A percentile compares a stretch with the other conserved stretches of the same genome.
Evolutionary conservation across 2,888 invertebrate genomes (phyloP).

Genomic region (Dryocosmus kuriphilus): DNA sequence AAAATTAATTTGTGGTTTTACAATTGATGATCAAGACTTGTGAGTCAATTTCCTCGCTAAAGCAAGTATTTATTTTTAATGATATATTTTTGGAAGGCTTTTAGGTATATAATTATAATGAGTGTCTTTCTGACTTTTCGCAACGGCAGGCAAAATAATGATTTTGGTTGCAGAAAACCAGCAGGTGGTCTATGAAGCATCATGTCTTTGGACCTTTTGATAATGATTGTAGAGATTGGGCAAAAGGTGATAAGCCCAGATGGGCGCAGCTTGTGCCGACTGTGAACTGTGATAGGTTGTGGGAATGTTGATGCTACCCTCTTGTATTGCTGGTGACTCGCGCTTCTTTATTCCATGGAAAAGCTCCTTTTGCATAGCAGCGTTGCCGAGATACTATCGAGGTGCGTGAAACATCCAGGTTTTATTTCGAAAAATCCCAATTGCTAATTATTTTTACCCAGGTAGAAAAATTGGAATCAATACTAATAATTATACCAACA

Average conservation of each 20-base stretch:
- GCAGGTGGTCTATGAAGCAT: slow-evolving; percentile 31
- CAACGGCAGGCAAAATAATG: slow-evolving; percentile 1
- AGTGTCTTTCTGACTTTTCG: slow-evolving; percentile 7
- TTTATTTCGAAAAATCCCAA: slow-evolving; percentile 36
- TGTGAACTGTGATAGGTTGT: slow-evolving; percentile 54
- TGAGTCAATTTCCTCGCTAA: not conserved
- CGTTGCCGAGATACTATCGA: slow-evolving; percentile 73
- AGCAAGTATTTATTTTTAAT: too few species aligned
- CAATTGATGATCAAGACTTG: not conserved
- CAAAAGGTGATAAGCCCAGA: slow-evolving; percentile 92
- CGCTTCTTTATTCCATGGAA: slow-evolving; percentile 73
- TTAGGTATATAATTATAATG: not conserved
- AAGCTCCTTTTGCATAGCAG: slow-evolving; percentile 74
- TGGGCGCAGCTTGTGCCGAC: slow-evolving; percentile 78
- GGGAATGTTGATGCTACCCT: slow-evolving; percentile 57
- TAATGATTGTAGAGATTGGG: slow-evolving; percentile 90
- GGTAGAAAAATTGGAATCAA: not conserved
- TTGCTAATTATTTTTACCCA: slow-evolving; percentile 3
- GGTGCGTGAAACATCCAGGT: slow-evolving; percentile 68
- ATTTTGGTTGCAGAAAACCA: slow-evolving; percentile 25
- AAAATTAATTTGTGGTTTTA: not conserved
- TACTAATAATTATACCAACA: not conserved
- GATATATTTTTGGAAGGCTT: not conserved
- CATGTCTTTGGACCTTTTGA: slow-evolving; percentile 83
- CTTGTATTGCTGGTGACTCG: slow-evolving; percentile 58